phyloP scores from a whole-genome alignment of 2,113 vertebrate species.

The Tauraco erythrolophus region DNA sequence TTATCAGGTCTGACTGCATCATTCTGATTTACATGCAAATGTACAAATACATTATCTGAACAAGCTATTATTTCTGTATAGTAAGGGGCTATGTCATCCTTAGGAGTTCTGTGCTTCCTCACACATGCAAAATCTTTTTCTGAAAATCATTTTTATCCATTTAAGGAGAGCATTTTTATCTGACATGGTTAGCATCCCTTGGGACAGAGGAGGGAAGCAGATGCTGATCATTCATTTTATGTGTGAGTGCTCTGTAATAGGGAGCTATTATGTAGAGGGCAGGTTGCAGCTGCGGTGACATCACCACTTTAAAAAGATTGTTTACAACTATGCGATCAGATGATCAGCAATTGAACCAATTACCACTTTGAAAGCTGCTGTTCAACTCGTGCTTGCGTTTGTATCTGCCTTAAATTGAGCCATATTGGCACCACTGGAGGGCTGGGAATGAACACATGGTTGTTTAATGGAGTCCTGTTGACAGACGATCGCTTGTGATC shows the following conservation, averaged over 20 bases:
- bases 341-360: constrained; percentile 8
- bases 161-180: neutral
- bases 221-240: constrained; percentile 21
- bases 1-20: neutral
- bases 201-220: neutral
- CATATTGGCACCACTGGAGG: neutral
- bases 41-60: neutral
- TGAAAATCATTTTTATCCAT: neutral
- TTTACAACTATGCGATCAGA: neutral
- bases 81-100: accelerated
- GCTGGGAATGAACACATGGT: neutral
- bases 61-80: neutral
- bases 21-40: neutral
- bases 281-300: neutral
- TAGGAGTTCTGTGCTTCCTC: neutral
- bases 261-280: constrained; percentile 1
- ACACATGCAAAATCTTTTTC: neutral
- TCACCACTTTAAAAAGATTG: neutral
- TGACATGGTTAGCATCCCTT: neutral
- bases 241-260: constrained; percentile 5
- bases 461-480: neutral
- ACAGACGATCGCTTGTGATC: accelerated
- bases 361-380: neutral
- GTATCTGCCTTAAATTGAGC: neutral
- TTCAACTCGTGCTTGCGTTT: neutral